These are phyloP conservation scores for Perca fluviatilis DNA, from an alignment of 2,113 vertebrate genomes.

Conservation along the genomic window DNA sequence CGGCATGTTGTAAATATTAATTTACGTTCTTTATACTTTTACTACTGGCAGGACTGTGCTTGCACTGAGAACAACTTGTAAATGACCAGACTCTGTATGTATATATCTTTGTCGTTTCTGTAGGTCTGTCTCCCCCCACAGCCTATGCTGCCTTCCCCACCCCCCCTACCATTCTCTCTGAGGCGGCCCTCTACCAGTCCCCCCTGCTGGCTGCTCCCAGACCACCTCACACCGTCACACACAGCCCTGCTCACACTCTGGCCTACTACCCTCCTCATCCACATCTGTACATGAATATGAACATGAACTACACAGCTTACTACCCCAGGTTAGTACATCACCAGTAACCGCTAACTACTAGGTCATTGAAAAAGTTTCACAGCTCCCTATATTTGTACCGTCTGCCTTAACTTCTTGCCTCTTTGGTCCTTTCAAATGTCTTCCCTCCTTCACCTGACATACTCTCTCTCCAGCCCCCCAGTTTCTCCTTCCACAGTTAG, in stretches of 20 bases:
- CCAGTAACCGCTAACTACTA: neutral
- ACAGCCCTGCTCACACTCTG: constrained; percentile 86
- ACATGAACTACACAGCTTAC: constrained; percentile 98
- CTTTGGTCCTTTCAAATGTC: neutral
- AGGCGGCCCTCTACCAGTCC: constrained; percentile 92
- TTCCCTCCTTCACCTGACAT: neutral
- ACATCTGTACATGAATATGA: constrained; percentile 91
- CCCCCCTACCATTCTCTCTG: constrained; percentile 88
- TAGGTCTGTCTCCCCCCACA: constrained; percentile 94
- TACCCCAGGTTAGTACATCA: constrained; percentile 91
- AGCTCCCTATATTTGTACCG: neutral
- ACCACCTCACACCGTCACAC: constrained; percentile 82
- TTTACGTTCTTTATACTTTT: neutral
- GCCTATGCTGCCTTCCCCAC: constrained; percentile 93
- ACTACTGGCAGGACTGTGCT: neutral
- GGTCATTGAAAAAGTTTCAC: too few relatives aligned
- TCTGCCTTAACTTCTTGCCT: neutral
- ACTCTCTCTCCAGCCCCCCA: constrained; percentile 86
- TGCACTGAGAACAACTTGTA: neutral
- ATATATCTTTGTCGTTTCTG: neutral
- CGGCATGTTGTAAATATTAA: neutral
- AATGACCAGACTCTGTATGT: neutral
- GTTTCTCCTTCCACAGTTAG: constrained; percentile 94
- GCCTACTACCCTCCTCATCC: constrained; percentile 94
- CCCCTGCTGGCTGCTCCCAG: constrained; percentile 91